Evolutionary conservation across 2,113 vertebrate species (phyloP).

Genomic region (Brachypteracias leptosomus): DNA sequence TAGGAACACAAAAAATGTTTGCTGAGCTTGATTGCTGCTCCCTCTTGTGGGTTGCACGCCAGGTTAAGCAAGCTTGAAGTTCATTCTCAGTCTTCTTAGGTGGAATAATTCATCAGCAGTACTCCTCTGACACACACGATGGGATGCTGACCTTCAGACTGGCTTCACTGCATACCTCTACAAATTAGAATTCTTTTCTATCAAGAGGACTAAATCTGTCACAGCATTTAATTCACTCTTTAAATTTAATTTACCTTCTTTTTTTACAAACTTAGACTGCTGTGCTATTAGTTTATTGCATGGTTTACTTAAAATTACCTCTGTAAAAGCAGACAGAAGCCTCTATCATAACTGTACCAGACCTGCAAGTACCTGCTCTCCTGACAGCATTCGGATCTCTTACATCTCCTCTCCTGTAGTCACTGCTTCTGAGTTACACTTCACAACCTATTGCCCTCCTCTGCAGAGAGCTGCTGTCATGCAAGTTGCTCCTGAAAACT

Average conservation of each 20-base stretch:
- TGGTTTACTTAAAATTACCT: neutral
- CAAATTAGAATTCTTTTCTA: neutral
- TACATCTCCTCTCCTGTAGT: neutral
- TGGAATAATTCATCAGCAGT: neutral
- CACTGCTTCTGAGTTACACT: neutral
- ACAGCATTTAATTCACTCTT: neutral
- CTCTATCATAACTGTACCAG: neutral
- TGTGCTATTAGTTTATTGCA: neutral
- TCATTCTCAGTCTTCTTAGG: neutral
- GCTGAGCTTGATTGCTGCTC: conserved; percentile 35
- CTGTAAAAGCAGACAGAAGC: neutral
- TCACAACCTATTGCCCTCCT: neutral
- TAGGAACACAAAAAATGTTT: neutral
- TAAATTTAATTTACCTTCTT: neutral
- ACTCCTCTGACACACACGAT: neutral
- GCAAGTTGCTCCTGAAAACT: neutral
- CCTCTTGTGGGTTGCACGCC: conserved; percentile 46
- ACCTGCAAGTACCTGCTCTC: neutral
- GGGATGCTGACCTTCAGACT: neutral
- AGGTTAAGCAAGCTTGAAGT: neutral
- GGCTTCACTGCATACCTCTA: neutral
- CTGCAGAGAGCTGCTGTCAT: neutral
- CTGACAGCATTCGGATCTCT: neutral
- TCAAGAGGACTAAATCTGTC: neutral
- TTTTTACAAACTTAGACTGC: neutral